Evolutionary conservation across 2,797 vertebrate genomes (phyloP), one percentile per base, ranked within the genome.

Genomic region (Poeciliopsis infans): DNA sequence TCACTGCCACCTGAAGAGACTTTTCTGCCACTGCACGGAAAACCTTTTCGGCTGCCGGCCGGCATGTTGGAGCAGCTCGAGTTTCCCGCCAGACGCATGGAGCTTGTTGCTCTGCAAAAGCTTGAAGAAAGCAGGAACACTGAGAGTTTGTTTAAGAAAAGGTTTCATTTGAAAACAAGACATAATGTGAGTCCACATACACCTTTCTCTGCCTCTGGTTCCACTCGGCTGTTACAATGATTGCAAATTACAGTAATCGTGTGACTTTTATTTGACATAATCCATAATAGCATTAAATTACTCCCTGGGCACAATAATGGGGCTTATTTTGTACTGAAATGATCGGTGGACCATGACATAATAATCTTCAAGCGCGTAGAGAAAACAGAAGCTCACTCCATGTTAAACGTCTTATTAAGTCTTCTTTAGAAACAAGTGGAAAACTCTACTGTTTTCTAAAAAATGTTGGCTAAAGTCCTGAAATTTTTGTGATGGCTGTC

Each of bases 1-100:
- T 55, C 18, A 2, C 55, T 25, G 46, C 10, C 74, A 72, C 55
- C 74, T 81, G 75, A 31, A 57, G 53, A n/a, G n/a, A 16, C 25
- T 46, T 28, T 53, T 61, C 25, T 18, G 45, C 12, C 46, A 7
- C 28, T 33, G 47, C 16, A 13, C 33, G 41, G 31, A 72, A 51
- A 39, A 51, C 71, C 70, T 53, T 31, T 49, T 2, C 70, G 49
- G 45, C n/a, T 4, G n/a, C 45, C n/a, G 23, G n/a, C 45, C 15
- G 23, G 15, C 41, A 43, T 10, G 12, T 13, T 25, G 43, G 13
- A 41, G 39, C 64, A 25, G 36, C 23, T 43, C 66, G 12, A n/a
- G 3, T 45, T 70, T 41, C 36, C 5, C 12, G 23, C 13, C 64
- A 41, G 3, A 41, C 64, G 13, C 33, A 6, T 23, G 20, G 20